Percentiles rank a stretch among this genome's conserved stretches.
Conservation (phyloP, 2,888 invertebrate genomes). For the Cephalotes varians region DNA sequence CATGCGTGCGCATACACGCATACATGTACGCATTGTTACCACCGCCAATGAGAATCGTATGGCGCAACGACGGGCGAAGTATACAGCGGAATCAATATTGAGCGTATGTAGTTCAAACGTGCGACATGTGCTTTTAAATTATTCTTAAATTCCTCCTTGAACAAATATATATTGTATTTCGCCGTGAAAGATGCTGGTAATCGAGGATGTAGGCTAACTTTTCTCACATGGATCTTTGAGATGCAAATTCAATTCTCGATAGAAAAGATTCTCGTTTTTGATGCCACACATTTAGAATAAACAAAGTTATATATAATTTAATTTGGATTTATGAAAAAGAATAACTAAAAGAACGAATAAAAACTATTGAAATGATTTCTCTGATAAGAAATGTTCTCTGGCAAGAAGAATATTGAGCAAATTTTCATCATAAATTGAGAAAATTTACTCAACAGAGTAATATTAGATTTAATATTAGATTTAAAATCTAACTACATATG, state of each 20-base stretch:
- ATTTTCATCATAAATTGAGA: neutral
- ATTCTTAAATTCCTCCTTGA: neutral
- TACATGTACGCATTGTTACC: constrained; percentile 31
- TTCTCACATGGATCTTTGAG: neutral
- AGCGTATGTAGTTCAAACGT: constrained; percentile 18
- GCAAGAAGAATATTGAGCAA: neutral
- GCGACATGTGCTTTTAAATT: constrained; percentile 38
- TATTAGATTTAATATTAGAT: neutral
- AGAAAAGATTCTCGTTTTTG: neutral
- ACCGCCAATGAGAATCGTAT: constrained; percentile 32
- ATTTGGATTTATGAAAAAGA: neutral
- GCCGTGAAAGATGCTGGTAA: neutral
- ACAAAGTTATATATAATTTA: neutral
- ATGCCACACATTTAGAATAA: neutral
- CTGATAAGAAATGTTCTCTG: neutral
- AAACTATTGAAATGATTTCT: neutral
- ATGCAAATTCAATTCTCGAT: neutral
- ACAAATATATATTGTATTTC: neutral
- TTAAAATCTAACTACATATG: neutral
- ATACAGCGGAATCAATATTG: constrained; percentile 32
- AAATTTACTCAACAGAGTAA: neutral
- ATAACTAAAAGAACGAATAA: neutral
- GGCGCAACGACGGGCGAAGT: neutral
- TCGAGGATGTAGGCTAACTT: neutral
- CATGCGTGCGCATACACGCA: neutral